Percentiles rank a stretch among this genome's conserved stretches.
These are phyloP conservation scores for Galeopsomyia nigrocyanea DNA, from an alignment of 2,888 invertebrate genomes.

Conservation along the genomic window DNA sequence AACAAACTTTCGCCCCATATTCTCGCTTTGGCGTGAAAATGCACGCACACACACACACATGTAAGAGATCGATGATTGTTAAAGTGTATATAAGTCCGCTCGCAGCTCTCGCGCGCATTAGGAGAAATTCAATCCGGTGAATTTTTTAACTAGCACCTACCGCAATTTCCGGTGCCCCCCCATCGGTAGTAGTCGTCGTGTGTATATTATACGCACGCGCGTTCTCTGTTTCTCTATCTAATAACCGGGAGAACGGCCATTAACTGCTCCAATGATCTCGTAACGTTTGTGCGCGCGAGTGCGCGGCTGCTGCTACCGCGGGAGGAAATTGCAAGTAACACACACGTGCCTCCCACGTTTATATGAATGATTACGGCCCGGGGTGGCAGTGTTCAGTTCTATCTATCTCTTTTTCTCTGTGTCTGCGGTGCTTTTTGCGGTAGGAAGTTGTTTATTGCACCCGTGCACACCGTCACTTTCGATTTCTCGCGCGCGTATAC, in stretches of 20 bases:
- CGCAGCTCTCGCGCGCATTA: background rate
- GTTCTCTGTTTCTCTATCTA: slow-evolving; percentile 21
- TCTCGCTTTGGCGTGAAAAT: background rate
- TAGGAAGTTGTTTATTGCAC: background rate
- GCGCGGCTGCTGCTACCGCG: background rate
- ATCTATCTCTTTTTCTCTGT: background rate
- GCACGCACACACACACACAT: too few species aligned
- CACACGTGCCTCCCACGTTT: slow-evolving; percentile 36
- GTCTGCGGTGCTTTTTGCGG: background rate
- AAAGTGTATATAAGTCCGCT: too few species aligned
- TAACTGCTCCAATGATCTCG: slow-evolving; percentile 44
- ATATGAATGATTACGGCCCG: slow-evolving; percentile 6
- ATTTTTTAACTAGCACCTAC: slow-evolving; percentile 27
- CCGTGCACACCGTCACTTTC: too few species aligned
- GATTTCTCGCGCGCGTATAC: too few species aligned
- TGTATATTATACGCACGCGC: background rate
- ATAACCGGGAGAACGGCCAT: slow-evolving; percentile 30
- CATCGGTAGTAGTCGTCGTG: background rate
- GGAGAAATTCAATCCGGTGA: slow-evolving; percentile 25
- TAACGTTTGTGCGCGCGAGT: slow-evolving; percentile 9
- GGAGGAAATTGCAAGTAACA: slow-evolving; percentile 24
- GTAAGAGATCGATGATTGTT: too few species aligned
- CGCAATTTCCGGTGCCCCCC: slow-evolving; percentile 38
- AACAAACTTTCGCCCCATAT: slow-evolving; percentile 35
- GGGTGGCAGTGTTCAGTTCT: background rate